Base-by-base conservation (phyloP, 1,140 invertebrate species). In the Brevipalpus yothersi region DNA sequence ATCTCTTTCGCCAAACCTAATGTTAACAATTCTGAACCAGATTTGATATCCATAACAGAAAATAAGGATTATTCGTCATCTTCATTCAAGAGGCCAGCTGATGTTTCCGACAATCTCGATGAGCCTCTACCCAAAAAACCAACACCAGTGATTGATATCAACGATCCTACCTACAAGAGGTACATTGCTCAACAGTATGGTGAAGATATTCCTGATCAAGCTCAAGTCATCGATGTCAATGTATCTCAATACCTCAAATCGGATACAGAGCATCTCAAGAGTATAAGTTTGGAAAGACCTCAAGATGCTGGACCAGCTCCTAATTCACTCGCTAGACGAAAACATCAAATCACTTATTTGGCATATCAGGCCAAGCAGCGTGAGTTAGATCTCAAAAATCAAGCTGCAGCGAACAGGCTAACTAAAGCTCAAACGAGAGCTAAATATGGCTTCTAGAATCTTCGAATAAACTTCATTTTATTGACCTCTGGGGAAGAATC, bases 271-370 rank as follows among this genome's bases (percentile, higher is more conserved):
- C 58, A 53, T 45, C 19, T 63, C 0, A 63, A 61, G 56, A 51
- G 54, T 19, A 58, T 63, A n/a, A 58, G 41, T 21, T 8, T 53
- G 23, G 62, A 63, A 42, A 47, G 42, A 47, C 39, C 21, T 19
- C 43, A 57, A 49, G 41, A 42, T 12, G 13, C 53, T 23, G 49
- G 49, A 41, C 13, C 15, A 17, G 51, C 43, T 43, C 56, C 54
- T 53, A 56, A 42, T 31, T 54, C 55, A 41, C 60, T 57, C 9
- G 53, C 58, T 41, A 31, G 56, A 54, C 21, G 81, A 45, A 94
- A 94, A 72, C 89, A 95, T 76, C 91, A 95, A 74, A 95, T 95
- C 64, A 93, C 88, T 4, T 94, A 94, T 71, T 75, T 94, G 59
- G 89, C 90, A 10, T 84, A 86, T 70, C 86, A 84, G 78, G 88